phyloP scores from a whole-genome alignment of 2,888 invertebrate genomes.

The Tetropium fuscum region DNA sequence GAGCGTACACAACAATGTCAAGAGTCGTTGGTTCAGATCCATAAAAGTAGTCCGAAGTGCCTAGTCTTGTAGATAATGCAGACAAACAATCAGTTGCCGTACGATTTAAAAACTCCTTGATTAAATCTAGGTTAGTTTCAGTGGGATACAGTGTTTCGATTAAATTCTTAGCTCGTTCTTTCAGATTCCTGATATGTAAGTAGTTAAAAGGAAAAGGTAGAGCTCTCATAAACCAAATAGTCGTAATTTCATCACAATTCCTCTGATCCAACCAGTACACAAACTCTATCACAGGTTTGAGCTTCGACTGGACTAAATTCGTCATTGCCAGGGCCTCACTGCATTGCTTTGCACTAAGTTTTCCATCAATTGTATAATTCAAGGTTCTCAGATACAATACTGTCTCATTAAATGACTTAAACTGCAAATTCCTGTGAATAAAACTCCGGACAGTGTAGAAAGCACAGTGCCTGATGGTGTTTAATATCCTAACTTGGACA shows the following conservation, averaged over 20 bases:
- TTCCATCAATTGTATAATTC: conserved; percentile 78
- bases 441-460: conserved; percentile 52
- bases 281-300: conserved; percentile 86
- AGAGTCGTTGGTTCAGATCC: conserved; percentile 81
- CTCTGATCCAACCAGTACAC: conserved; percentile 86
- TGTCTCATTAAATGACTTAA: conserved; percentile 48
- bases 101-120: conserved; percentile 67
- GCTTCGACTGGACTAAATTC: conserved; percentile 80
- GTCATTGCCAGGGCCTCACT: conserved; percentile 84
- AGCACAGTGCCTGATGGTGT: conserved; percentile 50
- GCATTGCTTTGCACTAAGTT: conserved; percentile 79
- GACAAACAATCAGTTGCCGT: conserved; percentile 57
- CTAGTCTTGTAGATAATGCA: conserved; percentile 70
- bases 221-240: conserved; percentile 86
- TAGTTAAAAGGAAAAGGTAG: conserved; percentile 89
- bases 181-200: conserved; percentile 79
- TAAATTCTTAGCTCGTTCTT: conserved; percentile 72
- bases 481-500: conserved; percentile 51
- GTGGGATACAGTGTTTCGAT: conserved; percentile 75
- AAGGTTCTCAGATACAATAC: conserved; percentile 55
- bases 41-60: conserved; percentile 87
- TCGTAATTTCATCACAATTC: conserved; percentile 83
- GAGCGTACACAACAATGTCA: conserved; percentile 91
- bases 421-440: conserved; percentile 46
- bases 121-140: conserved; percentile 70